Evolutionary conservation across 2,797 vertebrate genomes (phyloP).

Genomic region (Micropoecilia bifurca): DNA sequence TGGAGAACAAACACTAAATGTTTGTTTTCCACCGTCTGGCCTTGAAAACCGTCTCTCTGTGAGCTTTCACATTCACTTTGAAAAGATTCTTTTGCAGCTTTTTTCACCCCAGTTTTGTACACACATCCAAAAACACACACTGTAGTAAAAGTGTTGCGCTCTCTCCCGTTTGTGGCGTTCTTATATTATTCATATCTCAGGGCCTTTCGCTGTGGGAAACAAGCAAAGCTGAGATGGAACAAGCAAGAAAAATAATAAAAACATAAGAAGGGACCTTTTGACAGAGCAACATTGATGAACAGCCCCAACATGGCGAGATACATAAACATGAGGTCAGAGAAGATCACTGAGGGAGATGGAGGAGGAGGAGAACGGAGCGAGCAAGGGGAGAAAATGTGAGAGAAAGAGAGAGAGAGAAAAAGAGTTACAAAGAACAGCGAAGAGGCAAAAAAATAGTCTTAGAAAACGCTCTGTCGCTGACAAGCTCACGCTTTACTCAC

Average conservation of each 20-base stretch:
- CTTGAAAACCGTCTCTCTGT: neutral
- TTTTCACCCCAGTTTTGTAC: conserved; percentile 19
- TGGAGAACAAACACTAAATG: neutral
- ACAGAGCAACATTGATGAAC: conserved; percentile 30
- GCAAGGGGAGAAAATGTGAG: conserved; percentile 5
- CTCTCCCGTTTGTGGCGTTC: conserved; percentile 11
- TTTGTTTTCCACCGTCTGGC: neutral
- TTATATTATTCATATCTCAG: conserved; percentile 54
- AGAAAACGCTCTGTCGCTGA: conserved; percentile 64
- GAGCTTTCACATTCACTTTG: neutral
- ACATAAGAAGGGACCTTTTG: conserved; percentile 39
- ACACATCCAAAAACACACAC: neutral
- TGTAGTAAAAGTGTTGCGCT: conserved; percentile 12
- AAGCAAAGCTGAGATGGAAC: conserved; percentile 18
- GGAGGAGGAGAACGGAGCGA: conserved; percentile 11
- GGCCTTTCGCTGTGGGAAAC: conserved; percentile 24
- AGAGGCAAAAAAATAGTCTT: conserved; percentile 48
- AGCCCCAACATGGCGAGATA: conserved; percentile 50
- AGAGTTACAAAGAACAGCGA: conserved; percentile 1
- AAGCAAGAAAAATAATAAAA: neutral
- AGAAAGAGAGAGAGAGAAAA: neutral
- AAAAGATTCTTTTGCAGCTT: neutral
- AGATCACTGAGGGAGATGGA: conserved; percentile 42
- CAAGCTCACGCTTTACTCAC: conserved; percentile 61
- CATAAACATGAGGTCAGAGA: conserved; percentile 76